Percentiles rank a stretch among this genome's conserved stretches.
Conservation (phyloP, 2,888 invertebrate species). For the Trypoxylon attenuatum region DNA sequence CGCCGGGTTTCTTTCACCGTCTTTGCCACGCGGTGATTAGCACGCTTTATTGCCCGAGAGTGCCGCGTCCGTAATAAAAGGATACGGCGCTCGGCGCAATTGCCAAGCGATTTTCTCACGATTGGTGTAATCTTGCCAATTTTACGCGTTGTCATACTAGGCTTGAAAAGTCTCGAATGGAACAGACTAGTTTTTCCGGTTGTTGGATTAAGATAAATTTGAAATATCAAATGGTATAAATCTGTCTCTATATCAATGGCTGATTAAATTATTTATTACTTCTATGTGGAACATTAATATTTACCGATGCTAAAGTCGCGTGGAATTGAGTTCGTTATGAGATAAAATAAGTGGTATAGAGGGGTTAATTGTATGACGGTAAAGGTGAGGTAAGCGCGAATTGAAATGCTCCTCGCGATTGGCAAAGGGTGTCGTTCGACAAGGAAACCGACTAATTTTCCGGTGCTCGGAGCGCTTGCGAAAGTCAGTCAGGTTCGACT, state of each 20-base stretch:
- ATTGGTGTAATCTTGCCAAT: background rate
- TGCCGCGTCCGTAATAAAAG: background rate
- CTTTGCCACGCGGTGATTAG: no score
- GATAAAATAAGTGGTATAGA: no score
- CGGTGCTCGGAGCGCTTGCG: background rate
- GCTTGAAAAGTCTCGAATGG: background rate
- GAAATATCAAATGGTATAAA: no score
- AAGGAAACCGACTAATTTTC: slow-evolving; percentile 20
- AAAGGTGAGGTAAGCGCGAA: background rate
- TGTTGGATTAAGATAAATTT: no score
- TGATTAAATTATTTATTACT: no score
- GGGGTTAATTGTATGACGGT: background rate
- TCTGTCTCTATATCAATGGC: no score
- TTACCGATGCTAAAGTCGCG: no score
- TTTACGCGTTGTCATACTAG: background rate
- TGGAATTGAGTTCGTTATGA: no score
- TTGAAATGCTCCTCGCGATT: background rate
- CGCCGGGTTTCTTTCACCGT: no score
- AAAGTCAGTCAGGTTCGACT: background rate
- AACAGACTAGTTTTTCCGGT: background rate
- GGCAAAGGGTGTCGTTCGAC: slow-evolving; percentile 1
- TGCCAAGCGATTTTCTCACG: background rate
- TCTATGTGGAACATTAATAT: no score
- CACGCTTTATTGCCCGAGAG: background rate
- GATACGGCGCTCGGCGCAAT: background rate